Evolutionary conservation across 1,140 invertebrate genomes (phyloP), one percentile per base, ranked within the genome.

Genomic region (Grapholita molesta): DNA sequence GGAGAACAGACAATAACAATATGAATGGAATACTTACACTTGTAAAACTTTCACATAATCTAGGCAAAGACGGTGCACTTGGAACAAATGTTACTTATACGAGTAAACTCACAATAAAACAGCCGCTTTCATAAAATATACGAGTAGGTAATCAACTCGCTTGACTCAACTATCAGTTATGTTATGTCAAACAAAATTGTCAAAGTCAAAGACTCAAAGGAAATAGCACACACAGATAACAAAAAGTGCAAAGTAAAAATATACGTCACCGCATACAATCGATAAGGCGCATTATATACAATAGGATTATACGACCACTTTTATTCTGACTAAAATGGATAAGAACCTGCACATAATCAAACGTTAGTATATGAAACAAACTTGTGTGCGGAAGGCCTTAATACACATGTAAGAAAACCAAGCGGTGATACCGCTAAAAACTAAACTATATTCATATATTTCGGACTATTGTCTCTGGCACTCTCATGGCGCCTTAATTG

Each of bases 151-250:
- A 61, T 28, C 55, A 61, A 55, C 53, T 48, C 42, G 18, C n/a
- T 21, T n/a, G 6, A 21, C 42, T 55, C 52, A 55, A 57, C 55
- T 61, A 55, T 61, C 55, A 61, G 25, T 30, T 61, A 61, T 61
- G n/a, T n/a, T 52, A 52, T 61, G 55, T 61, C 55, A 61, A 61
- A 25, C 25, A 61, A 30, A 55, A n/a, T n/a, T n/a, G n/a, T n/a
- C n/a, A n/a, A n/a, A n/a, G n/a, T n/a, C n/a, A 25, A 32, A 32
- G 11, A 32, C 30, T 30, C 24, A n/a, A 25, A 61, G 12, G 35
- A 5, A 38, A 55, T 28, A 23, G 53, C 53, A 55, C 24, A 53
- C 53, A 57, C 42, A 48, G 15, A 48, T 15, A 48, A 48, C 42
- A 21, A 18, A 48, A 48, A 6, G 15, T n/a, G 18, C 15, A 3